Evolutionary conservation across 1,140 invertebrate genomes (phyloP).

Genomic region (Microplitis mediator): DNA sequence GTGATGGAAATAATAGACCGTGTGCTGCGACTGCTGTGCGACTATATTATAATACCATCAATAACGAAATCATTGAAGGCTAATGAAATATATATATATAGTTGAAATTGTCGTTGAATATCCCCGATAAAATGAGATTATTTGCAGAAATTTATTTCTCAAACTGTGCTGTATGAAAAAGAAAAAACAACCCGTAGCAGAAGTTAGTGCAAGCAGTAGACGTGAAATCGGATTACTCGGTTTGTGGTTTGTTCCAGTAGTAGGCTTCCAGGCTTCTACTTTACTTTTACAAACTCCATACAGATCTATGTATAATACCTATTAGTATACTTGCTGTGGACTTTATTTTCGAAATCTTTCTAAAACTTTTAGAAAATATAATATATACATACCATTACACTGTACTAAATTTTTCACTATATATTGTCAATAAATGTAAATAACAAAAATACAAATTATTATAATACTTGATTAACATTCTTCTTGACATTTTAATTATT

Average conservation of each 20-base stretch:
- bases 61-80: neutral
- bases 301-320: neutral
- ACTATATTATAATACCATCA: neutral
- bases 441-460: no score
- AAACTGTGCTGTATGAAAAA: neutral
- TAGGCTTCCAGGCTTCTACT: neutral
- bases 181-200: neutral
- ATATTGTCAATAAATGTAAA: no score
- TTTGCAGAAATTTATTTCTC: conserved; percentile 7
- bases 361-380: no score
- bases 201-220: conserved; percentile 17
- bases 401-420: no score
- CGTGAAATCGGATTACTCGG: conserved; percentile 29
- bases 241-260: conserved; percentile 21
- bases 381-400: no score
- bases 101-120: neutral
- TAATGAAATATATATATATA: neutral
- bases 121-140: neutral
- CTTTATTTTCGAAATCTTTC: no score
- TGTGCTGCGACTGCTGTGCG: neutral
- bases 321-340: no score
- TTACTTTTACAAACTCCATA: neutral
- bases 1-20: conserved; percentile 35
- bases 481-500: neutral
- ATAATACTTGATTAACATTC: no score